These are phyloP conservation scores for Andinoacara biseriatus DNA, from an alignment of 2,113 vertebrate species.

Conservation along the genomic window DNA sequence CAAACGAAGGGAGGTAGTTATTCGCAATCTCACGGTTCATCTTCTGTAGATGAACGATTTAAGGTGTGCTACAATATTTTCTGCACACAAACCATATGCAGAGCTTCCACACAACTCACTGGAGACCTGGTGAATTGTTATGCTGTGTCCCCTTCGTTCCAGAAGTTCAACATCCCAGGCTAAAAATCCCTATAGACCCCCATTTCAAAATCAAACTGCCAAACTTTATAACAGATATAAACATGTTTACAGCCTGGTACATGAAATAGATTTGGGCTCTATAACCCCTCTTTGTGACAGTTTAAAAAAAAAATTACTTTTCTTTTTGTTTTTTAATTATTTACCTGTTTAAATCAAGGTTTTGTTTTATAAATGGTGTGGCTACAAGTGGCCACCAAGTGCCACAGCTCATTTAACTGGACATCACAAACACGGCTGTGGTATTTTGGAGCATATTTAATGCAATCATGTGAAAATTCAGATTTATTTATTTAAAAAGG, in stretches of 20 bases:
- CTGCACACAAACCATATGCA: background rate
- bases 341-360: background rate
- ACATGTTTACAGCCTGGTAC: background rate
- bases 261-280: background rate
- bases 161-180: background rate
- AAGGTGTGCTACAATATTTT: background rate
- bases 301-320: background rate
- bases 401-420: background rate
- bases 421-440: background rate
- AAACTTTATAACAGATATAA: background rate
- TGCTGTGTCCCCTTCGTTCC: background rate
- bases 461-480: background rate
- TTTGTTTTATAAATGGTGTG: background rate
- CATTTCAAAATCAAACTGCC: background rate
- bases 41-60: slow-evolving; percentile 1
- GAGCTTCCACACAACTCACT: background rate
- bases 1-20: background rate
- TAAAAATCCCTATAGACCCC: background rate
- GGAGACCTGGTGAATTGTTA: background rate
- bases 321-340: background rate
- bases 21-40: slow-evolving; percentile 12
- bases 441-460: background rate
- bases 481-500: no score
- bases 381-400: background rate
- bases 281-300: background rate